These are phyloP conservation scores for Macroramphosus scolopax DNA, from an alignment of 2,797 vertebrate species.

Conservation along the genomic window DNA sequence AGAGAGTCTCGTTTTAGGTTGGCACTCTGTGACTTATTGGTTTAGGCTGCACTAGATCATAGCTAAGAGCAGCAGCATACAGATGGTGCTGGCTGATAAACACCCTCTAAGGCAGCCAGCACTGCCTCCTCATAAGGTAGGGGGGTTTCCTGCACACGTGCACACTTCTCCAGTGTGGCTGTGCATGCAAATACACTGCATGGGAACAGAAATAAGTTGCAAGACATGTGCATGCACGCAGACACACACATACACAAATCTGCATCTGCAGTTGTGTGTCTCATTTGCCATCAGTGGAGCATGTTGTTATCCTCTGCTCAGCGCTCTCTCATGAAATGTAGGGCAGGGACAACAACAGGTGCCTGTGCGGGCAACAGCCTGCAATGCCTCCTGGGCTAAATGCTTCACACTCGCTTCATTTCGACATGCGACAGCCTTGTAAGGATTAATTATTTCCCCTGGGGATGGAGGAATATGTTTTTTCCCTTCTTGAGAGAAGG, in stretches of 20 bases:
- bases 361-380: constrained; percentile 79
- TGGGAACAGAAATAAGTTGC: constrained; percentile 17
- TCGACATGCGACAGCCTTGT: constrained; percentile 80
- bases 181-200: constrained; percentile 54
- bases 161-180: constrained; percentile 36
- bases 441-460: constrained; percentile 83
- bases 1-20: constrained; percentile 59
- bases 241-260: constrained; percentile 26
- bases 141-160: constrained; percentile 68
- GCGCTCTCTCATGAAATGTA: constrained; percentile 74
- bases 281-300: constrained; percentile 74
- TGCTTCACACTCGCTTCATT: constrained; percentile 80
- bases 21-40: constrained; percentile 72
- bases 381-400: constrained; percentile 82
- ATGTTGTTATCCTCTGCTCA: constrained; percentile 76
- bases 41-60: constrained; percentile 68
- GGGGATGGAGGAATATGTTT: constrained; percentile 72
- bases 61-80: constrained; percentile 69
- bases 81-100: constrained; percentile 76
- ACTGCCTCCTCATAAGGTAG: constrained; percentile 55
- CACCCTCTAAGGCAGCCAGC: constrained; percentile 55
- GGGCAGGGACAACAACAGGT: constrained; percentile 82
- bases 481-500: constrained; percentile 66
- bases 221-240: constrained; percentile 4
- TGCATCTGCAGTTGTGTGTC: constrained; percentile 68